Conservation (phyloP, 2,797 vertebrate genomes). For the Urosaurus nigricauda region DNA sequence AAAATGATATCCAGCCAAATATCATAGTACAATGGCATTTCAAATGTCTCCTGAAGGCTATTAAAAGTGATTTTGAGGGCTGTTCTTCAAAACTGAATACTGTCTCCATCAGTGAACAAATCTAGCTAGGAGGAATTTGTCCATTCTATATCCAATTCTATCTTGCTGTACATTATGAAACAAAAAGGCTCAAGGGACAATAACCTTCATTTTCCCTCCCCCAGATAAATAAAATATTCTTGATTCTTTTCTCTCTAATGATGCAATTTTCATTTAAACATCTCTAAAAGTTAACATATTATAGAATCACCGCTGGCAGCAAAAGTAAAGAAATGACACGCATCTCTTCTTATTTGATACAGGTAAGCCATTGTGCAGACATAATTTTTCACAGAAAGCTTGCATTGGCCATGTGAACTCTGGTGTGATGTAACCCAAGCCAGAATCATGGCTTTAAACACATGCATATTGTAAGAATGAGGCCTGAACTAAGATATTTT, state of each 20-base stretch:
- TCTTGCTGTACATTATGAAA: not conserved
- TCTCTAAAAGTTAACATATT: not conserved
- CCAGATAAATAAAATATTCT: not conserved
- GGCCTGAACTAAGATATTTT: no score
- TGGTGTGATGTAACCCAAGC: not conserved
- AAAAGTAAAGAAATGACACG: not conserved
- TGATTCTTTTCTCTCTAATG: not conserved
- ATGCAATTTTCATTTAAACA: conserved; percentile 20
- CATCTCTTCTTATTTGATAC: not conserved
- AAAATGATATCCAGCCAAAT: conserved; percentile 28
- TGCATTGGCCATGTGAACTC: not conserved
- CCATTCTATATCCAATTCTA: conserved; percentile 8
- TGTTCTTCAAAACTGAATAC: conserved; percentile 21
- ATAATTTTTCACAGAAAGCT: not conserved
- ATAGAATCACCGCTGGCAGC: not conserved
- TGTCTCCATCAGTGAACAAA: conserved; percentile 33
- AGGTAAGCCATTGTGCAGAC: not conserved
- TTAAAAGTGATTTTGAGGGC: conserved; percentile 25
- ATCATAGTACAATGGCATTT: conserved; percentile 36
- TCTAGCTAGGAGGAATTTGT: conserved; percentile 30
- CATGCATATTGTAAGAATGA: not conserved
- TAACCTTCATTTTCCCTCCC: not conserved
- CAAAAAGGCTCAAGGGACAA: not conserved
- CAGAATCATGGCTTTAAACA: not conserved
- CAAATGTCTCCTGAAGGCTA: conserved; percentile 35